Percentiles rank a stretch among this genome's conserved stretches.
Conservation (phyloP, 2,888 invertebrate species). For the Drosophila greeni region DNA sequence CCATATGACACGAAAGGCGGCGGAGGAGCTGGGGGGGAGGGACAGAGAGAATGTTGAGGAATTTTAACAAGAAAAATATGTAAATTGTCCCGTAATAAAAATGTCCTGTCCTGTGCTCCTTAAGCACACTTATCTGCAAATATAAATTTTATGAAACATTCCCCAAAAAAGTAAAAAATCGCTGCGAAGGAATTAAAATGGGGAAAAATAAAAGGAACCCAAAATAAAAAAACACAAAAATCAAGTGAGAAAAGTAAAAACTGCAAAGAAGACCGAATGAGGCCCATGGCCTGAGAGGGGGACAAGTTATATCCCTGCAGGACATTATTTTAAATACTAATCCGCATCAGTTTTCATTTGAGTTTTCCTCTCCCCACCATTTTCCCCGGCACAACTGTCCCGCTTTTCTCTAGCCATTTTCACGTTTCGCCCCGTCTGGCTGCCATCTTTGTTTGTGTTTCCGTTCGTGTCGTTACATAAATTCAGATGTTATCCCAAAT, state of each 20-base stretch:
- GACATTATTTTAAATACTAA: conserved; percentile 79
- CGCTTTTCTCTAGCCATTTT: conserved; percentile 20
- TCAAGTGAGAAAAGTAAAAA: conserved; percentile 44
- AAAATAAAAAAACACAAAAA: conserved; percentile 30
- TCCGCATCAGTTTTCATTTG: conserved; percentile 78
- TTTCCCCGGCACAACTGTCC: conserved; percentile 44
- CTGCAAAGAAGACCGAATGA: conserved; percentile 43
- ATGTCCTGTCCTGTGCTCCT: conserved; percentile 50
- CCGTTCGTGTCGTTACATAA: conserved; percentile 63
- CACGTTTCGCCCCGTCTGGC: conserved; percentile 51
- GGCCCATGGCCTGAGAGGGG: conserved; percentile 51
- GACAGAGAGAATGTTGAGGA: conserved; percentile 36
- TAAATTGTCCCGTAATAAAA: conserved; percentile 77
- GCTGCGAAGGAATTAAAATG: conserved; percentile 64
- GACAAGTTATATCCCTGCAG: conserved; percentile 77
- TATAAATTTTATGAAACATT: conserved; percentile 76
- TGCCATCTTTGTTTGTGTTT: conserved; percentile 63
- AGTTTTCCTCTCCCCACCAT: conserved; percentile 47
- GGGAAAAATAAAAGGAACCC: conserved; percentile 28
- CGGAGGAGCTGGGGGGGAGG: neutral
- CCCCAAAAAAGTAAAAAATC: conserved; percentile 51
- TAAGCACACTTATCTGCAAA: conserved; percentile 57
- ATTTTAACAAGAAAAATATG: conserved; percentile 76
- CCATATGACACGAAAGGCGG: conserved; percentile 59
- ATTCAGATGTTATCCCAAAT: conserved; percentile 76